Base-by-base conservation (phyloP, 2,888 invertebrate genomes). In the Alsophila aescularia region DNA sequence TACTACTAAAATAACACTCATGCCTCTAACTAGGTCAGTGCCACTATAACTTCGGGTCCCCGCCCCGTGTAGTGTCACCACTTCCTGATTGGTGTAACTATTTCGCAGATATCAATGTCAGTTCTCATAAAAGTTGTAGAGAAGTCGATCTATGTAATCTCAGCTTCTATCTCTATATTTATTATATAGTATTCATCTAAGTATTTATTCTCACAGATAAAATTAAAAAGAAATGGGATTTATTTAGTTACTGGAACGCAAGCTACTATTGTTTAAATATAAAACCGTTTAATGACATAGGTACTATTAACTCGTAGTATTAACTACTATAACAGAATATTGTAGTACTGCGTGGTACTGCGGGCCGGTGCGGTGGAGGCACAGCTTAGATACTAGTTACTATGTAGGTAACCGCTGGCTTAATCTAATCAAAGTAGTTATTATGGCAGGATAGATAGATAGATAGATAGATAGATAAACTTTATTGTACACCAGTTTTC, bases 21-120 rank as follows among this genome's bases (percentile, higher is more conserved):
- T 29, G 14, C 10, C 31, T 43, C 42, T 34, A 61, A 59, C 52
- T 61, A 54, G 64, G 61, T 64, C 61, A 64, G 41, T 61, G 61
- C 47, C 58, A 52, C 47, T 29, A 45, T 15, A 42, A 14, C 24
- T 37, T 27, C 34, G 15, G 32, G 27, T 16, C 34, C 12, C 32
- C 21, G 41, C n/a, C n/a, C n/a, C n/a, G n/a, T n/a, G n/a, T n/a
- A n/a, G n/a, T 32, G 21, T 42, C 41, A 35, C 41, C 10, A 31
- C 31, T 52, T 52, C 47, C 53, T 31, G 47, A 48, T 37, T 29
- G 37, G 37, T n/a, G n/a, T 41, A 15, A 15, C 53, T 53, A 48
- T 48, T 34, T 42, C 37, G 9, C 35, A 32, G 53, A 41, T 53
- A 53, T 2, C 9, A 21, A 35, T 18, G 16, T n/a, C 9, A 27